Evolutionary conservation across 1,140 invertebrate genomes (phyloP).

Genomic region (Heliconius himera): DNA sequence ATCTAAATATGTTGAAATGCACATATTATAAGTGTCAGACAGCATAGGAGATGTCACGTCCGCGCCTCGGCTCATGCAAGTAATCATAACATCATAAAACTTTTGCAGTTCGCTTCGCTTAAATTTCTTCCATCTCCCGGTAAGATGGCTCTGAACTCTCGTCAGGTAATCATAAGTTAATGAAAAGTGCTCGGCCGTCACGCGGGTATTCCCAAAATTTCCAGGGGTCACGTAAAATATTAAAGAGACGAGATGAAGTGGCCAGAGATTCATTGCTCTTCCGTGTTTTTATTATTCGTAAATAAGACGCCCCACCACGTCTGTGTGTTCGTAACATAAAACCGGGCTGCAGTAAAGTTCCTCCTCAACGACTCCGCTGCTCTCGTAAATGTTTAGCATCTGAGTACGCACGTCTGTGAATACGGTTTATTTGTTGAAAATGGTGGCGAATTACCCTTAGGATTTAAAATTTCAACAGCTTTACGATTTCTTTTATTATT

Average conservation of each 20-base stretch:
- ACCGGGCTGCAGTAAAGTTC: slow-evolving; percentile 71
- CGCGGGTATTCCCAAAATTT: slow-evolving; percentile 72
- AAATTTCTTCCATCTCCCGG: slow-evolving; percentile 67
- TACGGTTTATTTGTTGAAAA: slow-evolving; percentile 42
- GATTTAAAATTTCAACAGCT: slow-evolving; percentile 7
- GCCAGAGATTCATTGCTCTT: slow-evolving; percentile 79
- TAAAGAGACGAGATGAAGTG: slow-evolving; percentile 79
- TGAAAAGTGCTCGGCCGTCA: slow-evolving; percentile 73
- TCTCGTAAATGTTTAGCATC: slow-evolving; percentile 72
- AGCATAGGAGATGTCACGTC: slow-evolving; percentile 51
- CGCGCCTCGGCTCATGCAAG: slow-evolving; percentile 64
- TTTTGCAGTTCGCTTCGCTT: slow-evolving; percentile 76
- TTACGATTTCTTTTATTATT: not conserved
- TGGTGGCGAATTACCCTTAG: slow-evolving; percentile 29
- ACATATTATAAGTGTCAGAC: slow-evolving; percentile 39
- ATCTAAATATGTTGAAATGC: slow-evolving; percentile 3
- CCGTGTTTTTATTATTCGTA: slow-evolving; percentile 81
- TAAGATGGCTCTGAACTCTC: slow-evolving; percentile 64
- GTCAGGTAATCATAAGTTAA: slow-evolving; percentile 78
- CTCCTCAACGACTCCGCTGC: slow-evolving; percentile 56
- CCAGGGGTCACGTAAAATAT: slow-evolving; percentile 81
- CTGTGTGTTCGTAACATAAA: slow-evolving; percentile 77
- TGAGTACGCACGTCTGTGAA: slow-evolving; percentile 47
- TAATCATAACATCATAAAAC: slow-evolving; percentile 79
- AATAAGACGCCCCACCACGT: slow-evolving; percentile 73